phyloP scores from a whole-genome alignment of 1,140 invertebrate species.

The Phortica variegata region DNA sequence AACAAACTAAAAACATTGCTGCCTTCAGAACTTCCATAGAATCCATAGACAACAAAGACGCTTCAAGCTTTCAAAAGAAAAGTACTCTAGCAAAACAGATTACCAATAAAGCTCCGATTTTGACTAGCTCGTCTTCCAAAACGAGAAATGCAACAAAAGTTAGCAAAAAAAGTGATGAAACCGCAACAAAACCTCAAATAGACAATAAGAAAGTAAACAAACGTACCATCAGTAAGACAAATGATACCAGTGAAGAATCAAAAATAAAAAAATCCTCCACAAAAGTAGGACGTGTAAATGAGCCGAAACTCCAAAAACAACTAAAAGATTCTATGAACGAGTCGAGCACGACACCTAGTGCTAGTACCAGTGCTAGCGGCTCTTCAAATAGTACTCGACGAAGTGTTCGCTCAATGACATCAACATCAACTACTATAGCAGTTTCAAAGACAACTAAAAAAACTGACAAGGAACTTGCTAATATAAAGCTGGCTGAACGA shows the following conservation, averaged over 20 bases:
- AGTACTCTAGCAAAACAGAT: conserved; percentile 15
- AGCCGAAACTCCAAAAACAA: conserved; percentile 44
- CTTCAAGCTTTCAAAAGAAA: conserved; percentile 24
- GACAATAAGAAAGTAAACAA: conserved; percentile 42
- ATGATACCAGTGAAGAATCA: conserved; percentile 18
- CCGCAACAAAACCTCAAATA: conserved; percentile 41
- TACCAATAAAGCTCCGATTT: conserved; percentile 44
- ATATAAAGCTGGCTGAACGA: conserved; percentile 24
- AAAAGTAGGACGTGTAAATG: conserved; percentile 25
- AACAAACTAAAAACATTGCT: conserved; percentile 35
- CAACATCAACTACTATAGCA: conserved; percentile 15
- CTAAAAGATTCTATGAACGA: conserved; percentile 47
- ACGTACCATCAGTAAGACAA: conserved; percentile 18
- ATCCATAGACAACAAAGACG: conserved; percentile 35
- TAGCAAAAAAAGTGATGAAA: conserved; percentile 43
- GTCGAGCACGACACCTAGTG: conserved; percentile 32
- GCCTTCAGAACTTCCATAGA: conserved; percentile 48
- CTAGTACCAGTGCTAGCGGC: conserved; percentile 39
- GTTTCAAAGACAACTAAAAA: conserved; percentile 17
- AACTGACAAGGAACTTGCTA: conserved; percentile 43
- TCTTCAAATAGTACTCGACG: conserved; percentile 43
- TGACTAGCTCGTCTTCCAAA: conserved; percentile 42
- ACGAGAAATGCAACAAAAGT: conserved; percentile 33
- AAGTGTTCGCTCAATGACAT: conserved; percentile 36
- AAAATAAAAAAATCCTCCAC: conserved; percentile 1